Conservation (phyloP, 2,888 invertebrate genomes). For the Eulithis testata region DNA sequence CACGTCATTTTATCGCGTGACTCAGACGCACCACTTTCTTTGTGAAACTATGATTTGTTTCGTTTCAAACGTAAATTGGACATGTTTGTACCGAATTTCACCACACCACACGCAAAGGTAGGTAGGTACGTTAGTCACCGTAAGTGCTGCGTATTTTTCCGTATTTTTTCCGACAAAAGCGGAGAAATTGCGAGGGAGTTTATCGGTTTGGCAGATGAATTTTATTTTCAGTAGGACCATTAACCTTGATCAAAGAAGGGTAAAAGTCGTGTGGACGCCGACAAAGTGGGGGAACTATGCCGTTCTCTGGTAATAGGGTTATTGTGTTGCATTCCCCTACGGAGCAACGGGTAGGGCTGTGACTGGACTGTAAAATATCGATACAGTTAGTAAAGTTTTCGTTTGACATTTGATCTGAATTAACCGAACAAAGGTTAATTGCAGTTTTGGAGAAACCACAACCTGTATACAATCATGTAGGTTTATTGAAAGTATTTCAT, state of each 20-base stretch:
- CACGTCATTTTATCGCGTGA: neutral
- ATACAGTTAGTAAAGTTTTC: conserved; percentile 9
- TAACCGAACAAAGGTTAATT: no score
- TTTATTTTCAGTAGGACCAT: conserved; percentile 52
- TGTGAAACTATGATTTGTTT: conserved; percentile 18
- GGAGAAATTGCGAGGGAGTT: conserved; percentile 37
- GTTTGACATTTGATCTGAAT: conserved; percentile 15
- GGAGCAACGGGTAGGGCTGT: conserved; percentile 25
- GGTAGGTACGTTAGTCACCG: conserved; percentile 14
- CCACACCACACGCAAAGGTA: conserved; percentile 14
- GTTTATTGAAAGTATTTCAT: no score
- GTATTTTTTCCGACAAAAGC: conserved; percentile 38
- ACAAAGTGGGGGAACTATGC: conserved; percentile 46
- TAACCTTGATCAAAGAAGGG: conserved; percentile 61
- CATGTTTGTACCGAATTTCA: neutral
- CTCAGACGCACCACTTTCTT: conserved; percentile 8
- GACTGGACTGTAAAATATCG: conserved; percentile 28
- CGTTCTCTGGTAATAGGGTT: conserved; percentile 51
- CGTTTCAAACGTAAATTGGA: conserved; percentile 17
- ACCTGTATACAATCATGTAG: no score
- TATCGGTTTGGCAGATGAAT: conserved; percentile 49
- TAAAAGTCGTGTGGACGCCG: conserved; percentile 44
- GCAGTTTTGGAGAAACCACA: no score
- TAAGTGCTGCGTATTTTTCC: conserved; percentile 25
- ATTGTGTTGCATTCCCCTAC: conserved; percentile 52